A percentile compares a stretch with the other conserved stretches of the same genome.
These are phyloP conservation scores for Chironomus tentans DNA, from an alignment of 2,888 invertebrate species.

Conservation along the genomic window DNA sequence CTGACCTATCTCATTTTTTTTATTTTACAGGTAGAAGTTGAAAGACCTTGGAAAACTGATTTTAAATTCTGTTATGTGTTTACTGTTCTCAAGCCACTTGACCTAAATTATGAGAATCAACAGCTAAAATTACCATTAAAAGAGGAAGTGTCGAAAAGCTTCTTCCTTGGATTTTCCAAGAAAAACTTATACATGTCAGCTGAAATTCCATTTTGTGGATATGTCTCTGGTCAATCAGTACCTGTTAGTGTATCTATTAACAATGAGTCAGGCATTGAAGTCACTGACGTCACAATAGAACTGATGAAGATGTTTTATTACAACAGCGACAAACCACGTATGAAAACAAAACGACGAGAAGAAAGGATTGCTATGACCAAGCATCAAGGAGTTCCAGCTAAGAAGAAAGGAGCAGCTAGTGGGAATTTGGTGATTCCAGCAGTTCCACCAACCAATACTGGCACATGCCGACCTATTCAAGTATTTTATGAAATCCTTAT, in stretches of 20 bases:
- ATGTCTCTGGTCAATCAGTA: conserved; percentile 7
- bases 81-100: conserved; percentile 66
- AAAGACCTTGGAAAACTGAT: conserved; percentile 50
- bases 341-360: background rate
- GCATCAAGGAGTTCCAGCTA: background rate
- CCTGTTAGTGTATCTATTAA: background rate
- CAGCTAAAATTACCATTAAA: background rate
- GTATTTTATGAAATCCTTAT: conserved; percentile 19
- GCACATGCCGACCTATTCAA: background rate
- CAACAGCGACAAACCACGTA: background rate
- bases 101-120: conserved; percentile 51
- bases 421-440: background rate
- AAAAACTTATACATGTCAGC: conserved; percentile 1
- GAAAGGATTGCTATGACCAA: background rate
- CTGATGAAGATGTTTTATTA: background rate
- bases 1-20: background rate
- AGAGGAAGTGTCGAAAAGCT: conserved; percentile 2
- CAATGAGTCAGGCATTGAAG: conserved; percentile 7
- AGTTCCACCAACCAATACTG: conserved; percentile 8
- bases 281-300: background rate
- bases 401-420: background rate
- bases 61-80: conserved; percentile 54
- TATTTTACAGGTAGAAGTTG: conserved; percentile 43
- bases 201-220: conserved; percentile 7
- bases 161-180: background rate